A percentile compares a stretch with the other conserved stretches of the same genome.
Conservation (phyloP, 2,888 invertebrate species). For the Toxonevra muliebris region DNA sequence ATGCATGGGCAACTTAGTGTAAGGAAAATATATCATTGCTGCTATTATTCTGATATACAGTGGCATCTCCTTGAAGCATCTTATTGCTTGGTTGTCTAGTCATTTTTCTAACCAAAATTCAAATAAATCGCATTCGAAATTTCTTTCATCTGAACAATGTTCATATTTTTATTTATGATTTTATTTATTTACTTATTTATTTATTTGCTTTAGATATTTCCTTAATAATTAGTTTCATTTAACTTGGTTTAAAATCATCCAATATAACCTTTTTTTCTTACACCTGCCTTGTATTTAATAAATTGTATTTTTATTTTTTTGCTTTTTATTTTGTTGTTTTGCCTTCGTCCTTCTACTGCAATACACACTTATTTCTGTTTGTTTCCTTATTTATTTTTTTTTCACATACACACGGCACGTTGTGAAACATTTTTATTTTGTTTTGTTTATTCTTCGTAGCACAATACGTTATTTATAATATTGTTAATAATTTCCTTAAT, state of each 20-base stretch:
- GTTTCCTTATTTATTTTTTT: constrained; percentile 77
- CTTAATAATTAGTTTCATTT: constrained; percentile 39
- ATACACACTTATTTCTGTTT: not conserved
- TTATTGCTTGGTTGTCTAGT: no score
- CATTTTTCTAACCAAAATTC: no score
- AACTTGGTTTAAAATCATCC: constrained; percentile 39
- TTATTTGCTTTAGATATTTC: constrained; percentile 30
- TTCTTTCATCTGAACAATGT: constrained; percentile 58
- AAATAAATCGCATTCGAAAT: constrained; percentile 5
- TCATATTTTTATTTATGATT: constrained; percentile 60
- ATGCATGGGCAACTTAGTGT: no score
- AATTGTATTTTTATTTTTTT: constrained; percentile 10
- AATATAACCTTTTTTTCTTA: constrained; percentile 21
- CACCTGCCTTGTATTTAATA: constrained; percentile 1
- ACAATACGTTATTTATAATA: not conserved
- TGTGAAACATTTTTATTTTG: constrained; percentile 82
- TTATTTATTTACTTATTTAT: constrained; percentile 49
- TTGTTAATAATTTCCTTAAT: not conserved
- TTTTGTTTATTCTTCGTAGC: not conserved
- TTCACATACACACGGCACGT: constrained; percentile 91
- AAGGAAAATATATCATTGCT: no score
- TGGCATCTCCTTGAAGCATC: no score
- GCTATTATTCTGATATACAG: no score
- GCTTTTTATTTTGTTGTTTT: constrained; percentile 7
- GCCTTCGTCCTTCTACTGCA: constrained; percentile 1